Evolutionary conservation across 2,113 vertebrate species (phyloP).

Genomic region (Willisornis vidua): DNA sequence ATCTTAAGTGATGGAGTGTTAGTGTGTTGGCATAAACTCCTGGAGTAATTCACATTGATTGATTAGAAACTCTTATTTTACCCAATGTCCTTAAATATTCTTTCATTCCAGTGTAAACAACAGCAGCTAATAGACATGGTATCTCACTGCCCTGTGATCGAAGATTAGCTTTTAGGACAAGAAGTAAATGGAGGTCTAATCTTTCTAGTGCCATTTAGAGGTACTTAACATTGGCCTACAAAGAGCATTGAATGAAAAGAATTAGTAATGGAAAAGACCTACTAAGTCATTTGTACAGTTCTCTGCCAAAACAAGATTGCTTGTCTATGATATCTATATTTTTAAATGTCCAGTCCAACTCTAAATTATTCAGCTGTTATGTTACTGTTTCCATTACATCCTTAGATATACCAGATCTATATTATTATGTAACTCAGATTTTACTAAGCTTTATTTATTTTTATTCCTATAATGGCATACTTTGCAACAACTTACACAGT

Average conservation of each 20-base stretch:
- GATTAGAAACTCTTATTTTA: conserved; percentile 35
- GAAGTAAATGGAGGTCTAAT: conserved; percentile 44
- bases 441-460: not conserved
- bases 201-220: conserved; percentile 38
- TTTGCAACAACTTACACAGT: not conserved
- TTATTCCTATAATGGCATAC: not conserved
- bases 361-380: not conserved
- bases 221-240: conserved; percentile 37
- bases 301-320: not conserved
- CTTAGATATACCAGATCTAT: not conserved
- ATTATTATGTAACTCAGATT: not conserved
- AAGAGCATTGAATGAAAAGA: conserved; percentile 17
- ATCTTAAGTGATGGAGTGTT: not conserved
- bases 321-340: not conserved
- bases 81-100: conserved; percentile 25
- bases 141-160: not conserved
- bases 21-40: conserved; percentile 3
- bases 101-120: conserved; percentile 23
- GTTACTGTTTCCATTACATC: not conserved
- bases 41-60: conserved; percentile 30
- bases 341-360: not conserved
- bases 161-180: conserved; percentile 47
- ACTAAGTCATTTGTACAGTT: not conserved
- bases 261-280: conserved; percentile 18
- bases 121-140: not conserved